Conservation (phyloP, 2,113 vertebrate species). For the Colistium nudipinnis region DNA sequence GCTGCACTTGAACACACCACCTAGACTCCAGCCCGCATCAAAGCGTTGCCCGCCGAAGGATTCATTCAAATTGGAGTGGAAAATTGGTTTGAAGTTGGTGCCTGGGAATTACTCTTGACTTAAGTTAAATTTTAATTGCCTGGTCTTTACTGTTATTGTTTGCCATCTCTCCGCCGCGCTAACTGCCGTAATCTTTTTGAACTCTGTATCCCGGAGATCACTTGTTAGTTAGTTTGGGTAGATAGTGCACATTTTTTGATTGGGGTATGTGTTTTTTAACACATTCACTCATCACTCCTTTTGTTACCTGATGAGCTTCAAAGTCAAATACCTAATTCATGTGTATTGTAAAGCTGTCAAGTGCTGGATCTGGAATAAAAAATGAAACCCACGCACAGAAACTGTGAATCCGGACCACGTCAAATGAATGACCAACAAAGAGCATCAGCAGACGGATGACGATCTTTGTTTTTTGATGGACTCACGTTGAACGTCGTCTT, state of each 20-base stretch:
- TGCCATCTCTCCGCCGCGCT: not conserved
- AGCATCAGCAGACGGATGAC: too few relatives aligned
- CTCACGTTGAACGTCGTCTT: constrained; percentile 11
- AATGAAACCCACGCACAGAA: too few relatives aligned
- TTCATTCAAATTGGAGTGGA: constrained; percentile 11
- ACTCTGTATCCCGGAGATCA: not conserved
- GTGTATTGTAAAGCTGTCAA: too few relatives aligned
- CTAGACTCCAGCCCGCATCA: not conserved
- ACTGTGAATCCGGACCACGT: too few relatives aligned
- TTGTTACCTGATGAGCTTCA: too few relatives aligned
- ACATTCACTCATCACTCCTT: too few relatives aligned
- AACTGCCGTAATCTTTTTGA: not conserved
- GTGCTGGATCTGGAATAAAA: too few relatives aligned
- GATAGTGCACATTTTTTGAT: not conserved
- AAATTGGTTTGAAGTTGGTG: constrained; percentile 22
- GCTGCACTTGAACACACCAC: not conserved
- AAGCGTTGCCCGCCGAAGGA: constrained; percentile 14
- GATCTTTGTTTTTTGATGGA: too few relatives aligned
- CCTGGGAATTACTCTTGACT: constrained; percentile 13
- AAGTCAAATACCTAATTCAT: too few relatives aligned
- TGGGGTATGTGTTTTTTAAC: not conserved
- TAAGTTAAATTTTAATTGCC: constrained; percentile 9
- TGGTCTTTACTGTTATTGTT: not conserved
- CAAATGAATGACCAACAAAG: too few relatives aligned
- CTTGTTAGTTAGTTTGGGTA: not conserved